A percentile compares a stretch with the other conserved stretches of the same genome.
Evolutionary conservation across 2,888 invertebrate species (phyloP).

Genomic region (Cryptocephalus moraei): DNA sequence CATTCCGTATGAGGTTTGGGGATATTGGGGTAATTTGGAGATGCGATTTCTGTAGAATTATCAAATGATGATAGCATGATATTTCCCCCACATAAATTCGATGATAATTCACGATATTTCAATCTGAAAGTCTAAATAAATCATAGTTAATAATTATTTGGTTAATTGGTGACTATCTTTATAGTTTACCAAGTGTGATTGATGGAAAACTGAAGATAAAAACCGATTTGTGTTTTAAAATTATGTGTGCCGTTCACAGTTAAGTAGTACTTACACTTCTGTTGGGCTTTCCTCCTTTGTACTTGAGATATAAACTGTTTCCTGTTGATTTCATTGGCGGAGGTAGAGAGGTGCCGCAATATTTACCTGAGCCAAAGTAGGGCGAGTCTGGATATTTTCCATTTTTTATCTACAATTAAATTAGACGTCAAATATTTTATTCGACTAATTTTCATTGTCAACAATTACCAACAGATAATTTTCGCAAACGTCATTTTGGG

Average conservation of each 20-base stretch:
- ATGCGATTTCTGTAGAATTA: slow-evolving; percentile 47
- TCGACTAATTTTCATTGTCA: neutral
- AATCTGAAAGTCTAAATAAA: slow-evolving; percentile 26
- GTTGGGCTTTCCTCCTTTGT: slow-evolving; percentile 11
- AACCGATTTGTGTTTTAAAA: too few species aligned
- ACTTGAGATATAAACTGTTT: slow-evolving; percentile 50
- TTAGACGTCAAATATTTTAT: neutral
- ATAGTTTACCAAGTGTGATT: too few species aligned
- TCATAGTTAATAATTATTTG: neutral
- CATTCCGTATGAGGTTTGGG: slow-evolving; percentile 76
- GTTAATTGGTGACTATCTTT: too few species aligned
- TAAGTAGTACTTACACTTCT: neutral
- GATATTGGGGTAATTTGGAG: slow-evolving; percentile 74
- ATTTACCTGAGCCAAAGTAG: slow-evolving; percentile 60
- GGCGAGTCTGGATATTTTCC: slow-evolving; percentile 65
- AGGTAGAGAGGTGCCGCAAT: slow-evolving; percentile 44
- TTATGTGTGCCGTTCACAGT: too few species aligned
- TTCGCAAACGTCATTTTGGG: slow-evolving; percentile 31
- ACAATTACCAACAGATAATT: slow-evolving; percentile 32
- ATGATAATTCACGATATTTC: slow-evolving; percentile 49
- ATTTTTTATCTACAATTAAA: slow-evolving; percentile 53
- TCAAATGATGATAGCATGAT: slow-evolving; percentile 44
- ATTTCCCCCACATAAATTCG: slow-evolving; percentile 55
- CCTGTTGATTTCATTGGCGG: slow-evolving; percentile 48
- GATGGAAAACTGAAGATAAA: too few species aligned